A percentile compares a stretch with the other conserved stretches of the same genome.
These are phyloP conservation scores for Nipponia nippon DNA, from an alignment of 2,113 vertebrate genomes.

Conservation along the genomic window DNA sequence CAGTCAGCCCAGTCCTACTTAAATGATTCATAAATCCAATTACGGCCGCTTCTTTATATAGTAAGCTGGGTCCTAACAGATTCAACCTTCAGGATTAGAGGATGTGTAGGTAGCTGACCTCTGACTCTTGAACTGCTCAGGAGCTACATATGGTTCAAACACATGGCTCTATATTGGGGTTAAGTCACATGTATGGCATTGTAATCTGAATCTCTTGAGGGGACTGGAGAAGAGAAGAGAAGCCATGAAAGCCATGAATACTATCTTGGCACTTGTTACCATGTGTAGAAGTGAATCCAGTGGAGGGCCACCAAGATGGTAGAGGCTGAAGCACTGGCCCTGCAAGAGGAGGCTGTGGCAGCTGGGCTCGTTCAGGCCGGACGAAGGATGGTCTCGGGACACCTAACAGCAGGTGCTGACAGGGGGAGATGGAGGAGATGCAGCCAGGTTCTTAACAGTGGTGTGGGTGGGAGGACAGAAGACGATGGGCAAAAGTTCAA, in stretches of 20 bases:
- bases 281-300: not conserved
- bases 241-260: not conserved
- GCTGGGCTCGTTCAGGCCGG: not conserved
- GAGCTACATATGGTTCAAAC: not conserved
- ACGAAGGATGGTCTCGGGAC: not conserved
- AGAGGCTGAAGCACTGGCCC: not conserved
- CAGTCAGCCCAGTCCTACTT: constrained; percentile 23
- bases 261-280: not conserved
- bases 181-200: not conserved
- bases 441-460: not conserved
- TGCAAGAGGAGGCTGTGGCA: not conserved
- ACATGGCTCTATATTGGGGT: not conserved
- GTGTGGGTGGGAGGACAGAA: not conserved
- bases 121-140: not conserved
- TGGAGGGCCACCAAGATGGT: not conserved
- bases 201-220: not conserved
- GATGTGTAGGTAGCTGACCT: constrained; percentile 26
- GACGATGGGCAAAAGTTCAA: not conserved
- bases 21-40: constrained; percentile 62
- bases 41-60: not conserved
- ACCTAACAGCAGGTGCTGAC: not conserved
- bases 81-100: constrained; percentile 37
- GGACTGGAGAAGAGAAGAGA: not conserved
- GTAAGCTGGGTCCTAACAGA: not conserved
- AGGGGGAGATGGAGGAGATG: not conserved